Conservation (phyloP, 2,888 invertebrate genomes). For the Argynnis bischoffii region DNA sequence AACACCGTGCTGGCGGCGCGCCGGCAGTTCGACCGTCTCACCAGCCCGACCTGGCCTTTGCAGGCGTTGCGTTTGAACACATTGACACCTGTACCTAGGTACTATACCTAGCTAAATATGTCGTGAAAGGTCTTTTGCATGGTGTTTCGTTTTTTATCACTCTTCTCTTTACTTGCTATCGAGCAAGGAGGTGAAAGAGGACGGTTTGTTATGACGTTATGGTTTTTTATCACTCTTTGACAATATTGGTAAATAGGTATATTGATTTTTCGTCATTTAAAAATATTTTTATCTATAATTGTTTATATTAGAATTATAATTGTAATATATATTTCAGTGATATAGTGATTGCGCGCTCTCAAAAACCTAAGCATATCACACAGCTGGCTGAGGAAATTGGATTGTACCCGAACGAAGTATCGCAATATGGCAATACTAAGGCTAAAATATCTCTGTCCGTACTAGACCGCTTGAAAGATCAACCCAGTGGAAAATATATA, state of each 20-base stretch:
- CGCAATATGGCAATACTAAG: conserved; percentile 95
- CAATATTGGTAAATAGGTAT: no score
- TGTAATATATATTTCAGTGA: conserved; percentile 82
- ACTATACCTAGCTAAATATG: conserved; percentile 35
- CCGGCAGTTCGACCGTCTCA: conserved; percentile 80
- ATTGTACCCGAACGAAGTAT: conserved; percentile 89
- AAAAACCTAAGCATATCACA: conserved; percentile 92
- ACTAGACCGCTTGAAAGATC: conserved; percentile 86
- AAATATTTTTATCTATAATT: no score
- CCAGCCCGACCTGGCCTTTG: conserved; percentile 87
- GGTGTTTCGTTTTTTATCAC: neutral
- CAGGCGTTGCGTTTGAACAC: conserved; percentile 85
- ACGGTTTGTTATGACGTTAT: no score
- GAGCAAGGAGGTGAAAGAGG: no score
- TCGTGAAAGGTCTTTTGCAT: neutral
- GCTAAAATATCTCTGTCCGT: conserved; percentile 95
- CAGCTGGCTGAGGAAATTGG: conserved; percentile 93
- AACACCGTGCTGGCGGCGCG: conserved; percentile 95
- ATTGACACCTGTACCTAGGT: conserved; percentile 92
- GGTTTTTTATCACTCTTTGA: no score
- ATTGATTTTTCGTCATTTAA: no score
- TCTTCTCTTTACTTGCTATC: no score
- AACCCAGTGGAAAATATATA: conserved; percentile 93
- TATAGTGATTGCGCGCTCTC: conserved; percentile 93
- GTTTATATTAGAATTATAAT: neutral